Evolutionary conservation across 2,797 vertebrate species (phyloP), one percentile per base, ranked within the genome.

Genomic region (Pachyuromys duprasi): DNA sequence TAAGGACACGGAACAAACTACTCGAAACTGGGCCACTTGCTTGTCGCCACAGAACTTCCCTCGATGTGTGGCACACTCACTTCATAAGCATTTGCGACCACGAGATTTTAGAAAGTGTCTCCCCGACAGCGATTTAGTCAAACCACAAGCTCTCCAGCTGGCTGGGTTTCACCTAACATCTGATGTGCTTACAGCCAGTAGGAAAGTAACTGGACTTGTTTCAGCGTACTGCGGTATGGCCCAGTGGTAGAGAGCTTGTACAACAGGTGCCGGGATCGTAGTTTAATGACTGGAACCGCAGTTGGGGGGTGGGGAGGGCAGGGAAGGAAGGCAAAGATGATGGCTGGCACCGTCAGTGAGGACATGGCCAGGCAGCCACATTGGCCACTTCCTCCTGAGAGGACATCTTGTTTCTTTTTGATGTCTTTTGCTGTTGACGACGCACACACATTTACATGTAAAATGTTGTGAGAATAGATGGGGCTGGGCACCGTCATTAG

Each of bases 381-480:
- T 94, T 93, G 95, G 95, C 87, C 62, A 53, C 89, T 74, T 97
- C 97, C 97, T 92, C 97, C 96, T 91, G 82, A 97, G 97, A 98
- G 98, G 98, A 95, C 97, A 80, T 94, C 92, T 97, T 95, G 93
- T 91, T 95, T 95, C 89, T 89, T 93, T 88, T 87, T 49, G 98
- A 92, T 76, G 75, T 80, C 57, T 97, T 98, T 97, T 98, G 98
- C 98, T 99, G 97, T 98, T 98, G 98, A 98, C 98, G 98, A 98
- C 98, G 98, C 99, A 98, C 97, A 98, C 99, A 99, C 98, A 97
- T 98, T 98, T 99, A 99, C 99, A 99, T 99, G 99, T 99, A 99
- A 99, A 98, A 98, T 99, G 98, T 99, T 99, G 99, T 99, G 99
- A 99, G 98, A 99, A 99, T 99, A 99, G 99, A 99, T 98, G 98